Base-by-base conservation (phyloP, 2,888 invertebrate genomes). In the Agonopterix arenella region DNA sequence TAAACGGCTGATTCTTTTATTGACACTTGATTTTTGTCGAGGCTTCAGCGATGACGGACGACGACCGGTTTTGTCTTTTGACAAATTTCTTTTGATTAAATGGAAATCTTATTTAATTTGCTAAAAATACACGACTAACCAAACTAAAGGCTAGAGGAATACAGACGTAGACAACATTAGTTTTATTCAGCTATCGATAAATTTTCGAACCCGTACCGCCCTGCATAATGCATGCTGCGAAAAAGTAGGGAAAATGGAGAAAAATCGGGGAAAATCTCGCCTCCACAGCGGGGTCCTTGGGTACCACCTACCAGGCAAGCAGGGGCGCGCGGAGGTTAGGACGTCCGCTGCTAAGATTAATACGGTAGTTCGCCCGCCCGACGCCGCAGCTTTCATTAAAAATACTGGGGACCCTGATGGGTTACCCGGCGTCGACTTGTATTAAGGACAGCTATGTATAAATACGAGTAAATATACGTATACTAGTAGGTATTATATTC, bases 191-290 rank as follows among this genome's bases (percentile, higher is more conserved):
- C 74, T 73, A 73, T 76, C 84, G 73, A 84, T 84, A 82, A 82
- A 83, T 84, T 82, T 72, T 61, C 64, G 66, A 68, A 61, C 65
- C 60, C 69, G 44, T 63, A 64, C 73, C 70, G 61, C 73, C 77
- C 73, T 83, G 83, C 84, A 84, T 85, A 83, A 86, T 85, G 84
- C 80, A 85, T 79, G 79, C 74, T 73, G 66, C 67, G 72, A 68
- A 74, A 74, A 76, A 73, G 70, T 70, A 68, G 68, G 70, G 70
- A 77, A 77, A 80, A 77, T 70, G 68, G 70, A 74, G 73, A 74
- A 78, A 80, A 80, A 75, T 73, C 73, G 74, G 76, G 71, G 66
- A 73, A 78, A 76, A 62, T 66, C 62, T 67, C 71, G 66, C 76
- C 81, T 84, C 81, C 77, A 66, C 70, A 60, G 55, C 68, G 68